Base-by-base conservation (phyloP, 2,113 vertebrate genomes). In the Narcine bancroftii region DNA sequence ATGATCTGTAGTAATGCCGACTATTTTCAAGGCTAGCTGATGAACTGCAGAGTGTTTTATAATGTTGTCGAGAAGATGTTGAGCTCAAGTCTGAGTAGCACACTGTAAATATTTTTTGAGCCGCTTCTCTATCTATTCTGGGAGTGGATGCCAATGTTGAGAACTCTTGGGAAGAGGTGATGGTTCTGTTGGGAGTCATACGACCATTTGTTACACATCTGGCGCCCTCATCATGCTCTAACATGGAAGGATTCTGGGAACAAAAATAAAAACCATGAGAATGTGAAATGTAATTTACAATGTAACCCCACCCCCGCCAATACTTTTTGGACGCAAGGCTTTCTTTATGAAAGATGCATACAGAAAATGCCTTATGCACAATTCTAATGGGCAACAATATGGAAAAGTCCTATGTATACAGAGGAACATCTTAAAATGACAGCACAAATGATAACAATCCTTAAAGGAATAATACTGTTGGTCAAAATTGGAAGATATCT, bases 91-190 rank as follows among this genome's bases (percentile, higher is more conserved):
- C 95, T 29, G 95, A 96, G 6, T 93, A 92, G 15, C 95, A 92
- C 21, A 83, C 92, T 56, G 42, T 60, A 21, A 73, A 73, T 24
- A 65, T 87, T 89, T 94, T 94, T 2, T 89, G 76, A 56, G 73
- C 79, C 21, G 85, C 93, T 73, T 91, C 87, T 36, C 92, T 75
- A 6, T 76, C 56, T 33, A 53, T 69, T 1, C 76, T 83, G 92
- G 93, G 94, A 85, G 42, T 63, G 0, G 94, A 94, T 0, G 94
- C 93, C 93, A 96, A 96, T 50, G 95, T 95, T 21, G 93, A 93
- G 45, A 96, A 95, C 76, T 94, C 92, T 53, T 95, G 94, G 92
- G 96, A 96, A 63, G 96, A 95, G 42, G 29, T 2, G 47, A 71
- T 45, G 11, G 89, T 69, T 69, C 26, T 63, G 39, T 66, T 65